Percentiles rank a stretch among this genome's conserved stretches.
Conservation (phyloP, 1,140 invertebrate species). For the Onthophagus taurus region DNA sequence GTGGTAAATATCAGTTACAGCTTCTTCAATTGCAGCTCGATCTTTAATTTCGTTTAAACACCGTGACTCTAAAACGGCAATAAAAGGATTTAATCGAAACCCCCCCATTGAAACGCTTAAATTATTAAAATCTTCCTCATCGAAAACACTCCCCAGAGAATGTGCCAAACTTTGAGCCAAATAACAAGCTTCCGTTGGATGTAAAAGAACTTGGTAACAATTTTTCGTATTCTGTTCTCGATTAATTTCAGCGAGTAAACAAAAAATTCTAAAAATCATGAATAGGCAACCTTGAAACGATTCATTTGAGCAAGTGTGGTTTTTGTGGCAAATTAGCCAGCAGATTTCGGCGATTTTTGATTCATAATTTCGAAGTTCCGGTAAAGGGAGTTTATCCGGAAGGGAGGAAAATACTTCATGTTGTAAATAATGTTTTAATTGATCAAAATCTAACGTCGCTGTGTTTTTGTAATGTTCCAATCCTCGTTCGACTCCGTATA, state of each 20-base stretch:
- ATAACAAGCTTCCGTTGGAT: constrained; percentile 54
- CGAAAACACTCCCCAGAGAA: constrained; percentile 57
- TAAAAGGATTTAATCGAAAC: constrained; percentile 55
- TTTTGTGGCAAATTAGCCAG: constrained; percentile 66
- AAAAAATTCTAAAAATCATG: constrained; percentile 70
- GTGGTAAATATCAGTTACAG: constrained; percentile 63
- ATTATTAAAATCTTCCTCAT: constrained; percentile 54
- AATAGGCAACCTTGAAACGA: constrained; percentile 57
- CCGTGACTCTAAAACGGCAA: constrained; percentile 62
- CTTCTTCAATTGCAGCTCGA: constrained; percentile 54
- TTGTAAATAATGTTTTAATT: constrained; percentile 64
- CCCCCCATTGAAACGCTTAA: constrained; percentile 51
- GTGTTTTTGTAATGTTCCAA: constrained; percentile 64
- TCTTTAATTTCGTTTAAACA: constrained; percentile 52
- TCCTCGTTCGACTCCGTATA: constrained; percentile 66
- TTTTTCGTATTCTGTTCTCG: constrained; percentile 31
- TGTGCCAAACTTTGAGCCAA: constrained; percentile 54
- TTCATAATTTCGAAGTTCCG: constrained; percentile 47
- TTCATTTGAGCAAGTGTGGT: constrained; percentile 45
- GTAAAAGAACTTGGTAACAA: constrained; percentile 48
- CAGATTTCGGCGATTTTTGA: constrained; percentile 56
- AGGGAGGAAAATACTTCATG: constrained; percentile 59
- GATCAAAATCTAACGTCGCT: constrained; percentile 56
- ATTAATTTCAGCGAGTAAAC: constrained; percentile 59
- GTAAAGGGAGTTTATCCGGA: constrained; percentile 45